phyloP scores from a whole-genome alignment of 2,888 invertebrate species.

The Agapostemon virescens region DNA sequence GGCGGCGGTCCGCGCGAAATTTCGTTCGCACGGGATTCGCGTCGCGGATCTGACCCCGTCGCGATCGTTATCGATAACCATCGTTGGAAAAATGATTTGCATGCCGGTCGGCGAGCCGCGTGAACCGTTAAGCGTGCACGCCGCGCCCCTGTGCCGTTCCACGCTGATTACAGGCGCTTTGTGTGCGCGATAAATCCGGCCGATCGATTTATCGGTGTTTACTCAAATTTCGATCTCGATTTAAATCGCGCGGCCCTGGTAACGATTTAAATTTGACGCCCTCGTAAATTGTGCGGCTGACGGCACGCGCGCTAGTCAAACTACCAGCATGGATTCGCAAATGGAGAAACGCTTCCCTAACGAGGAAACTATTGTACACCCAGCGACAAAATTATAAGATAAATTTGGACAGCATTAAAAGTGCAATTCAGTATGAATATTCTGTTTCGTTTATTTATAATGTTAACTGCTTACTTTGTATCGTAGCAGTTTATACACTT shows the following conservation, averaged over 20 bases:
- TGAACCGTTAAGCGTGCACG: slow-evolving; percentile 4
- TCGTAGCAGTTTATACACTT: neutral
- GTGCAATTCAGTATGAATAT: neutral
- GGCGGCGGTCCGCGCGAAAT: slow-evolving; percentile 16
- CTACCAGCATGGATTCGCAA: neutral
- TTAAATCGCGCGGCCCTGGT: slow-evolving; percentile 27
- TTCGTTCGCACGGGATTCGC: slow-evolving; percentile 4
- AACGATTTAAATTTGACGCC: slow-evolving; percentile 19
- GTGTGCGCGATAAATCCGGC: slow-evolving; percentile 41
- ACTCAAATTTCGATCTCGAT: slow-evolving; percentile 39
- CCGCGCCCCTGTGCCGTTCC: neutral
- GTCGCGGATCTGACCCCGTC: slow-evolving; percentile 17
- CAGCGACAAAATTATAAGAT: neutral
- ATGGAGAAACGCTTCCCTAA: too few species aligned
- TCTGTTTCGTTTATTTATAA: neutral
- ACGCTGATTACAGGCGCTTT: slow-evolving; percentile 35
- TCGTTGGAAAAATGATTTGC: slow-evolving; percentile 44
- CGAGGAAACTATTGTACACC: neutral
- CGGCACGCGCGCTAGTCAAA: slow-evolving; percentile 5
- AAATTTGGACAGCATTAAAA: neutral
- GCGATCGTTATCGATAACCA: slow-evolving; percentile 45
- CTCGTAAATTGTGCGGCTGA: slow-evolving; percentile 18
- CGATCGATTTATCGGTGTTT: slow-evolving; percentile 50
- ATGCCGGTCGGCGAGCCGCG: slow-evolving; percentile 14
- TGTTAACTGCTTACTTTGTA: neutral